Percentiles rank a stretch among this genome's conserved stretches.
phyloP scores from a whole-genome alignment of 2,797 vertebrate genomes.

The Huso huso region DNA sequence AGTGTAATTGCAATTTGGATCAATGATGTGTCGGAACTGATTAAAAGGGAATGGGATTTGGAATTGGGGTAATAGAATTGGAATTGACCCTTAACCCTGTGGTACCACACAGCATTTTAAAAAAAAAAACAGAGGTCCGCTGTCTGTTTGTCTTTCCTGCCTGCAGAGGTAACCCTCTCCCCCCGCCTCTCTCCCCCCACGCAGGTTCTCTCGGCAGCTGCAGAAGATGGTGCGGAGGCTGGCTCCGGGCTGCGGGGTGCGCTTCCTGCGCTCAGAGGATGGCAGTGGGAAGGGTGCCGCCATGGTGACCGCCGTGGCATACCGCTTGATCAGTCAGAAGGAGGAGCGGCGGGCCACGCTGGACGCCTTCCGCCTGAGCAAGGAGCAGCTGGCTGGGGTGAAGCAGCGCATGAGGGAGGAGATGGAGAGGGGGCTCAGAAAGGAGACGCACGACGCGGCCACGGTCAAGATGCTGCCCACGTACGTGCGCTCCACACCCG shows the following conservation, averaged over 20 bases:
- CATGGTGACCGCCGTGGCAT: conserved; percentile 93
- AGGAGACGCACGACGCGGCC: conserved; percentile 56
- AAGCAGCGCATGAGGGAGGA: conserved; percentile 71
- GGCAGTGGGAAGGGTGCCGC: conserved; percentile 92
- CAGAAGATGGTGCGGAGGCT: conserved; percentile 82
- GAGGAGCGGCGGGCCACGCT: conserved; percentile 70
- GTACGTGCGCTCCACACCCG: conserved; percentile 79
- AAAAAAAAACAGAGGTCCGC: no score
- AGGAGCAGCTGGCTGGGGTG: conserved; percentile 75
- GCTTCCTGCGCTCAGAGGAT: conserved; percentile 81
- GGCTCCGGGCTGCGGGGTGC: conserved; percentile 83
- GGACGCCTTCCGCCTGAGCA: conserved; percentile 67
- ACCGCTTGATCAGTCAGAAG: conserved; percentile 75
- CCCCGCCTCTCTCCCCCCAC: background rate
- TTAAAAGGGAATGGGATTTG: no score
- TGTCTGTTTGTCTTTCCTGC: background rate
- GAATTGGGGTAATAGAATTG: no score
- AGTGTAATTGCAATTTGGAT: no score
- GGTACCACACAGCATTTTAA: no score
- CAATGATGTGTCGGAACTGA: no score
- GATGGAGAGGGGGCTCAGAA: conserved; percentile 72
- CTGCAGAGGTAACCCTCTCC: background rate
- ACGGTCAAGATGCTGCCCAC: conserved; percentile 89
- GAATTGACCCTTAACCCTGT: no score
- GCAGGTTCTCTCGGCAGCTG: conserved; percentile 78